Base-by-base conservation (phyloP, 2,888 invertebrate genomes). In the Agapetus fuscipes region DNA sequence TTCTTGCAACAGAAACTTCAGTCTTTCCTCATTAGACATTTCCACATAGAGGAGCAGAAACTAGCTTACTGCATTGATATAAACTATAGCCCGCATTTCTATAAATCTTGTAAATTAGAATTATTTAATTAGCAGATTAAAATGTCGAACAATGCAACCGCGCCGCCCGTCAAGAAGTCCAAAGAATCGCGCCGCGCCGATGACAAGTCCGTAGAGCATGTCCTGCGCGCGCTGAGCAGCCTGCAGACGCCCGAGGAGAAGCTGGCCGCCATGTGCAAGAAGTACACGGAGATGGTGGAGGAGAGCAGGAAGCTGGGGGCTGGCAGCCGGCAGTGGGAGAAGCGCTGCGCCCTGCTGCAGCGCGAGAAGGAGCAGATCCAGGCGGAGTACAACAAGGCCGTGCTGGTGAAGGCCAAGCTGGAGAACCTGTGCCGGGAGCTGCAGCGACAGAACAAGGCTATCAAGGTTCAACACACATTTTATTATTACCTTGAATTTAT, bases 361-460 rank as follows among this genome's bases (percentile, higher is more conserved):
- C 77, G 81, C 48, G 90, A 91, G 54, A 88, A 84, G 52, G 89
- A 91, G 49, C 81, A 83, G 50, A 58, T 86, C 31, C 85, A 88
- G 55, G 70, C 79, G 34, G 93, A 94, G 54, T 78, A 83, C 46
- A 86, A 84, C 50, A 90, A 88, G 62, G 79, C 81, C 33, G 73
- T 90, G 35, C 72, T 90, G 31, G 78, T 88, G 31, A 81, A 86
- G 48, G 82, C 84, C 16, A 82, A 88, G 55, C 64, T 96, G 50
- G 94, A 95, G 59, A 85, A 82, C 56, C 70, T 96, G 3, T 95
- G 95, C 56, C 67, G 95, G 7, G 94, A 95, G 59, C 72, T 96
- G 30, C 95, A 95, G 62, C 84, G 85, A 56, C 85, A 91, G 53
- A 93, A 94, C 57, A 91, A 91, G 59, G 76, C 83, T 34, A 83